Conservation (phyloP, 2,888 invertebrate species). For the Erebia aethiops region DNA sequence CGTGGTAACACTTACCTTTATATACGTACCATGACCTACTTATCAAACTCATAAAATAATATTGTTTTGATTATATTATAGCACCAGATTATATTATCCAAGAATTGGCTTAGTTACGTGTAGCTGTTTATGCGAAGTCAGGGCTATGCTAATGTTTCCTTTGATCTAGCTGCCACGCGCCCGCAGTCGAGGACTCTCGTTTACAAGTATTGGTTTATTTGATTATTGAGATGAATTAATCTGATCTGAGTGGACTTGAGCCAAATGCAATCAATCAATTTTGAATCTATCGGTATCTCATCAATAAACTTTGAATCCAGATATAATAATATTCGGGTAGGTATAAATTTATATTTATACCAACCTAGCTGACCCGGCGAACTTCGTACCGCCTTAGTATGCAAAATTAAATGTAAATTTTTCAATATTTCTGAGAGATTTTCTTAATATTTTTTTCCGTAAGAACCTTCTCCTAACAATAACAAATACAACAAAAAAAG, state of each 20-base stretch:
- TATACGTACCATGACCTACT: not conserved
- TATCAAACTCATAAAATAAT: constrained; percentile 10
- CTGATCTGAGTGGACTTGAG: constrained; percentile 8
- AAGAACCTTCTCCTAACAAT: too few relatives aligned
- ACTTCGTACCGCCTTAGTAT: too few relatives aligned
- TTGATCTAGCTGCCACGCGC: constrained; percentile 55
- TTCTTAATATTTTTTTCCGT: too few relatives aligned
- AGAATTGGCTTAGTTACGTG: constrained; percentile 44
- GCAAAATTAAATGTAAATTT: too few relatives aligned
- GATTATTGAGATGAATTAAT: constrained; percentile 21
- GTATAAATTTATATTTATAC: too few relatives aligned
- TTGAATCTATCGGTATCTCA: not conserved
- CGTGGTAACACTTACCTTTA: too few relatives aligned
- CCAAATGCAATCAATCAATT: not conserved
- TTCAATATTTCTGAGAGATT: too few relatives aligned
- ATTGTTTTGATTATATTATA: constrained; percentile 7
- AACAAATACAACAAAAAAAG: too few relatives aligned
- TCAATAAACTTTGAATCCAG: not conserved
- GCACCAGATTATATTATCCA: constrained; percentile 21
- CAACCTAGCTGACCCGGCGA: too few relatives aligned
- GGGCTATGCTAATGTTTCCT: constrained; percentile 48
- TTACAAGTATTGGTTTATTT: constrained; percentile 37
- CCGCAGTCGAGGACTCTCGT: constrained; percentile 34
- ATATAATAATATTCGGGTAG: not conserved
- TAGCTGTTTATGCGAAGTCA: constrained; percentile 49